Conservation (phyloP, 2,113 vertebrate genomes). For the Columba livia region DNA sequence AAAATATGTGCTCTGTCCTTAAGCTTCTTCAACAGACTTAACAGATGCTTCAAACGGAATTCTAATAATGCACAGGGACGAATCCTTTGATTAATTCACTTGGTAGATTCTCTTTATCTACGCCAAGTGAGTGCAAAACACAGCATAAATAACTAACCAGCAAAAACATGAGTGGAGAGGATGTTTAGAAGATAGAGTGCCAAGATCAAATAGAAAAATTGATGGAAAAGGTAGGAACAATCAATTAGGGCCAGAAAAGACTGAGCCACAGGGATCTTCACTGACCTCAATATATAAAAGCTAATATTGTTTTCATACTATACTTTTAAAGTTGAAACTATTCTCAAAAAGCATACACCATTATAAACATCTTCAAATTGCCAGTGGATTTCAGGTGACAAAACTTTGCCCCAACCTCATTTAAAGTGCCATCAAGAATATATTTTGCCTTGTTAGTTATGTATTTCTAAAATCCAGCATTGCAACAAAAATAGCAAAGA, state of each 20-base stretch:
- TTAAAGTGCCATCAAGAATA: background rate
- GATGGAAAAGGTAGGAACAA: background rate
- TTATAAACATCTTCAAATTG: background rate
- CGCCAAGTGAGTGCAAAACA: background rate
- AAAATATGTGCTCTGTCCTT: background rate
- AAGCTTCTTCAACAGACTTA: background rate
- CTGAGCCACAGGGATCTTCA: background rate
- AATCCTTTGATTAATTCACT: background rate
- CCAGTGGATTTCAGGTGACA: background rate
- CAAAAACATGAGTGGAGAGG: background rate
- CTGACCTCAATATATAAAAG: background rate
- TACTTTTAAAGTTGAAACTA: background rate
- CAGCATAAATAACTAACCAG: background rate
- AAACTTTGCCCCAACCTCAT: background rate
- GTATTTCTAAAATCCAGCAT: background rate
- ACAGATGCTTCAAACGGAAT: background rate
- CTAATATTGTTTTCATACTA: background rate
- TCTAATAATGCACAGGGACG: background rate
- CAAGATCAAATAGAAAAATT: conserved; percentile 4
- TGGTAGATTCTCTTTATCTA: background rate
- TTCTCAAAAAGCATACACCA: background rate
- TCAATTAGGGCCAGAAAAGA: background rate
- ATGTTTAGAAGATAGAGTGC: background rate
- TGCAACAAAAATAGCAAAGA: background rate
- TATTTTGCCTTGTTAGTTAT: background rate